Evolutionary conservation across 2,797 vertebrate genomes (phyloP).

Genomic region (Bryconaethiops microstoma): DNA sequence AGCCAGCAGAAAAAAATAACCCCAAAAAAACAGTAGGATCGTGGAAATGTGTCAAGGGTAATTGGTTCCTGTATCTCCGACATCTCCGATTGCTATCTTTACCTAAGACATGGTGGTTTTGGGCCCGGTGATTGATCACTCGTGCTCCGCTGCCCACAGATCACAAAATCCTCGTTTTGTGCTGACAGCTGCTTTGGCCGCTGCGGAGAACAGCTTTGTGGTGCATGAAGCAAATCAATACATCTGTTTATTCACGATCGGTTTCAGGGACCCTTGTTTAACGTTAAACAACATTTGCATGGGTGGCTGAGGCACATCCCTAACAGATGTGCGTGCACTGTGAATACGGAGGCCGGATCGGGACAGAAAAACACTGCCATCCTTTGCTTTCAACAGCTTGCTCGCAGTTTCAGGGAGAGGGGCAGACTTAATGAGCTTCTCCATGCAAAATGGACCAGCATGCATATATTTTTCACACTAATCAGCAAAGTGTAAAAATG

Average conservation of each 20-base stretch:
- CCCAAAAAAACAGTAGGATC: conserved; percentile 8
- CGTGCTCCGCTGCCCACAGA: conserved; percentile 34
- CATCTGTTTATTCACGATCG: conserved; percentile 49
- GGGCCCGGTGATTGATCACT: conserved; percentile 52
- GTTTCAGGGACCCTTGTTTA: conserved; percentile 29
- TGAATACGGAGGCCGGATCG: conserved; percentile 45
- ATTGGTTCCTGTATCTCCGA: conserved; percentile 42
- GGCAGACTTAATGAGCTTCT: conserved; percentile 67
- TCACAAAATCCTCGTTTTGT: conserved; percentile 47
- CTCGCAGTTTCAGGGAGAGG: conserved; percentile 51
- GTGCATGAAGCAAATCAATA: conserved; percentile 61
- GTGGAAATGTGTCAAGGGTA: conserved; percentile 24
- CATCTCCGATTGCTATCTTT: conserved; percentile 46
- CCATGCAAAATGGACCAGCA: conserved; percentile 51
- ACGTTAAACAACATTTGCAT: conserved; percentile 43
- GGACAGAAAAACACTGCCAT: conserved; percentile 50
- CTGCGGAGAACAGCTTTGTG: conserved; percentile 25
- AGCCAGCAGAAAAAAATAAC: not conserved
- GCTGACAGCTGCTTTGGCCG: conserved; percentile 20
- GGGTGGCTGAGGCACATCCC: conserved; percentile 38
- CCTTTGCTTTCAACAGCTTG: conserved; percentile 46
- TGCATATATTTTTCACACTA: conserved; percentile 67
- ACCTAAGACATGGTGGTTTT: conserved; percentile 50
- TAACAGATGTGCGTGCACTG: conserved; percentile 52
- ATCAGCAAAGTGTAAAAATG: conserved; percentile 69